Percentiles rank a stretch among this genome's conserved stretches.
phyloP scores from a whole-genome alignment of 2,888 invertebrate species.

The Apodemia zela region DNA sequence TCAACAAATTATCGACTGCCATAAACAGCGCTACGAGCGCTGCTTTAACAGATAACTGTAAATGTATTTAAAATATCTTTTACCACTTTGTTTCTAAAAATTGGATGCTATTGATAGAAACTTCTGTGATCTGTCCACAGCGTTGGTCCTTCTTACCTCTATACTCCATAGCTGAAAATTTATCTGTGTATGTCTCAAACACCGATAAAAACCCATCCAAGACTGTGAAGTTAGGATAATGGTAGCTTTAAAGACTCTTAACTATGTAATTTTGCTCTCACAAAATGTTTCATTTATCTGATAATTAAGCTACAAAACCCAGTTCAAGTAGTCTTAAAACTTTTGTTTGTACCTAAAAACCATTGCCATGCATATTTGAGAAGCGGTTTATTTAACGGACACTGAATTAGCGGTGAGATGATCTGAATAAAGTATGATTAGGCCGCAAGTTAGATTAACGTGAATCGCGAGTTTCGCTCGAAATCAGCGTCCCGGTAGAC shows the following conservation, averaged over 20 bases:
- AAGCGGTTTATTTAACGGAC: conserved; percentile 52
- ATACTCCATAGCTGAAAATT: too few species aligned
- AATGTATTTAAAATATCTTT: too few species aligned
- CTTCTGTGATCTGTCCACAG: too few species aligned
- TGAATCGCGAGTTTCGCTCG: conserved; percentile 44
- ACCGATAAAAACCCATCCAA: too few species aligned
- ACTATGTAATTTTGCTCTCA: not conserved
- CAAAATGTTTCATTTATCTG: not conserved
- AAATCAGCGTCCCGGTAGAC: conserved; percentile 46
- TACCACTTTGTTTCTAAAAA: too few species aligned
- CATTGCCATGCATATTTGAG: conserved; percentile 45
- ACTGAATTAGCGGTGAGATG: conserved; percentile 60
- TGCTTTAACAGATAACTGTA: too few species aligned
- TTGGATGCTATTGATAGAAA: too few species aligned
- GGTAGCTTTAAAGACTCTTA: not conserved
- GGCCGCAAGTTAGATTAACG: conserved; percentile 61
- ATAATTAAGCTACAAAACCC: not conserved
- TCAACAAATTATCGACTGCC: too few species aligned
- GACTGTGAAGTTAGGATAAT: too few species aligned
- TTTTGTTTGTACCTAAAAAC: not conserved
- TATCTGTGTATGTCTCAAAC: too few species aligned
- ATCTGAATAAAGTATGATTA: conserved; percentile 67
- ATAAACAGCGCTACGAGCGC: too few species aligned
- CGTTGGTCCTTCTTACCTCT: too few species aligned
- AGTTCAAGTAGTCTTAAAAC: conserved; percentile 2